Evolutionary conservation across 2,888 invertebrate genomes (phyloP), one percentile per base, ranked within the genome.

Genomic region (Dermolepida albohirtum): DNA sequence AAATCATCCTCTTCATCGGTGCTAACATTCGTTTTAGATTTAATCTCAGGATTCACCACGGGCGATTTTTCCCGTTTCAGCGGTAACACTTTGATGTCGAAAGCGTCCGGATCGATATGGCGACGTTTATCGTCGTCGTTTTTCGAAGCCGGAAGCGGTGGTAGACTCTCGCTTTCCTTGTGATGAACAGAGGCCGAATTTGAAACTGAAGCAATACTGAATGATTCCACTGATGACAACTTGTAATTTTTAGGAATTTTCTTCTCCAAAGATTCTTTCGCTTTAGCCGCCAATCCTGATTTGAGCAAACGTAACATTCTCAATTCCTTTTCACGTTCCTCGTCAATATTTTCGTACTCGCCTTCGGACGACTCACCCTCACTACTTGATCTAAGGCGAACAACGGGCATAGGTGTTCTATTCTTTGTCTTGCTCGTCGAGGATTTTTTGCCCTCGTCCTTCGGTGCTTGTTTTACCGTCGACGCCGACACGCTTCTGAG

Each of bases 281-380:
- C 92, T 81, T 93, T 91, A 70, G 91, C 86, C 66, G 91, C 87
- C 79, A 88, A 81, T 72, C 89, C 88, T 74, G 88, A 86, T 74
- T 90, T 89, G 7, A 90, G 79, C 70, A 88, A 84, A 76, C 91
- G 89, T 71, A 93, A 81, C 77, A 89, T 88, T 75, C 87, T 87
- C 72, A 92, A 79, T 77, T 93, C 92, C 74, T 88, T 89, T 72
- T 90, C 87, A 57, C 89, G 85, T 62, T 88, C 88, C 59, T 89
- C 88, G n/a, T 85, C 87, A 2, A 83, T 78, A 44, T 84, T 83
- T 4, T 83, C 85, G 69, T 80, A 79, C n/a, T 80, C 82, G 29
- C 82, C 79, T 47, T 77, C 78, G 0, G 85, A 85, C 4, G 87
- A 86, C 52, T 86, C 85, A 71, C 84, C 86, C 73, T 89, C 88